Evolutionary conservation across 2,888 invertebrate species (phyloP).

Genomic region (Drosophila siamana): DNA sequence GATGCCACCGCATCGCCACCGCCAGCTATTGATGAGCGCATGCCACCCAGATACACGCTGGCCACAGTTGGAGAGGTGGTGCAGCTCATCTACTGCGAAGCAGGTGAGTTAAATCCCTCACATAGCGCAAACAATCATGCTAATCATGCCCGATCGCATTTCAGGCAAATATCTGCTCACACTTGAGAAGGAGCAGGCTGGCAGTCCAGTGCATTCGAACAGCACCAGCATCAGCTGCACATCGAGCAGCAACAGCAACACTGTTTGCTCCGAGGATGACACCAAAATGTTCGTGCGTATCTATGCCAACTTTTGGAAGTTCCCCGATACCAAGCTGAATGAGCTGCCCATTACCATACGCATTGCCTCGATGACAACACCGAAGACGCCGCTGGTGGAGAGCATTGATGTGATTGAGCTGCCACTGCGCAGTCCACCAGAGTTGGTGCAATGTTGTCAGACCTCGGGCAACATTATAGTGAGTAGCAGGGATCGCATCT

Average conservation of each 20-base stretch:
- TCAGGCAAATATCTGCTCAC: slow-evolving; percentile 83
- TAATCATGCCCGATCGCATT: neutral
- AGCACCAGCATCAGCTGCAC: slow-evolving; percentile 82
- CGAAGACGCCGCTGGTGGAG: slow-evolving; percentile 88
- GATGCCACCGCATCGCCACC: slow-evolving; percentile 33
- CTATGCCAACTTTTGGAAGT: slow-evolving; percentile 90
- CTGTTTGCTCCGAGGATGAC: slow-evolving; percentile 83
- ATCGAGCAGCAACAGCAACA: slow-evolving; percentile 83
- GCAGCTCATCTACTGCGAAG: slow-evolving; percentile 88
- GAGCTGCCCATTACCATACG: slow-evolving; percentile 87
- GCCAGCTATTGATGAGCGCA: slow-evolving; percentile 65
- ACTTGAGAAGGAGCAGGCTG: slow-evolving; percentile 83
- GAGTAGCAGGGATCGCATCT: slow-evolving; percentile 84
- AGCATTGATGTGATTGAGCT: slow-evolving; percentile 91
- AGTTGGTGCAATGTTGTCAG: slow-evolving; percentile 88
- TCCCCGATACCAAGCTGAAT: slow-evolving; percentile 81
- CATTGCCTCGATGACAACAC: slow-evolving; percentile 91
- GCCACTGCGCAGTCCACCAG: slow-evolving; percentile 88
- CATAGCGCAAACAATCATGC: neutral
- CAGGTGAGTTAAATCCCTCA: slow-evolving; percentile 86
- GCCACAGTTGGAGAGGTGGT: slow-evolving; percentile 91
- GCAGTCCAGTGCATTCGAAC: slow-evolving; percentile 82
- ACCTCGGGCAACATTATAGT: slow-evolving; percentile 84
- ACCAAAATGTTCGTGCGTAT: slow-evolving; percentile 87
- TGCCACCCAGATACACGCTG: slow-evolving; percentile 86